Evolutionary conservation across 2,888 invertebrate species (phyloP).

Genomic region (Ellobium chinense): DNA sequence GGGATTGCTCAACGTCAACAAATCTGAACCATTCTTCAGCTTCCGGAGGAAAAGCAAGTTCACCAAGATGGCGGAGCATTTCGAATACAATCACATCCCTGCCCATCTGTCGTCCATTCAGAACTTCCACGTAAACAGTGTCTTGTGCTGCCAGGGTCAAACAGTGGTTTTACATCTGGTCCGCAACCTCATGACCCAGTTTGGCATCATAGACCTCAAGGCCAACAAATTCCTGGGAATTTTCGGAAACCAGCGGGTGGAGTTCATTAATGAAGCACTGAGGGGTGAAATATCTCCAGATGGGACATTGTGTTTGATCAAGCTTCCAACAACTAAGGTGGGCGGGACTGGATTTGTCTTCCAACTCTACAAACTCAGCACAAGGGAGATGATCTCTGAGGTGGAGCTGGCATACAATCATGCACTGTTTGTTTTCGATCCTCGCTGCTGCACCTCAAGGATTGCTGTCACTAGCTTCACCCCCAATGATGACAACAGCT

Average conservation of each 20-base stretch:
- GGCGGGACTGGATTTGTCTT: conserved; percentile 65
- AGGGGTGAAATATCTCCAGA: conserved; percentile 77
- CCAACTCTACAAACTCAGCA: conserved; percentile 73
- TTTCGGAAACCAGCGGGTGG: conserved; percentile 76
- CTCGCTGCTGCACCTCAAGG: conserved; percentile 72
- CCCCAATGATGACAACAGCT: conserved; percentile 70
- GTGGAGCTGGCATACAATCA: conserved; percentile 66
- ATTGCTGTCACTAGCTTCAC: conserved; percentile 76
- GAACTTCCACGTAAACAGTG: conserved; percentile 78
- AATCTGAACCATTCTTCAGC: conserved; percentile 75
- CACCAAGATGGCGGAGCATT: conserved; percentile 79
- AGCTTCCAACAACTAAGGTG: conserved; percentile 66
- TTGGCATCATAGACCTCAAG: conserved; percentile 74
- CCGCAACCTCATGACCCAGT: conserved; percentile 76
- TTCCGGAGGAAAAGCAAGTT: conserved; percentile 77
- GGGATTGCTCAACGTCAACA: conserved; percentile 77
- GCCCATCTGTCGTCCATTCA: conserved; percentile 78
- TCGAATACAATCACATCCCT: conserved; percentile 79
- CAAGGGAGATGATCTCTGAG: conserved; percentile 67
- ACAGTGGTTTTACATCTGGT: conserved; percentile 76
- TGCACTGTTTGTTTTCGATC: conserved; percentile 77
- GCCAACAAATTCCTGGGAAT: conserved; percentile 77
- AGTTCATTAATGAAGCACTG: conserved; percentile 75
- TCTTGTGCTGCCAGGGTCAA: conserved; percentile 75
- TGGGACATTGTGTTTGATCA: conserved; percentile 73